Base-by-base conservation (phyloP, 1,140 invertebrate species). In the Myzus persicae region DNA sequence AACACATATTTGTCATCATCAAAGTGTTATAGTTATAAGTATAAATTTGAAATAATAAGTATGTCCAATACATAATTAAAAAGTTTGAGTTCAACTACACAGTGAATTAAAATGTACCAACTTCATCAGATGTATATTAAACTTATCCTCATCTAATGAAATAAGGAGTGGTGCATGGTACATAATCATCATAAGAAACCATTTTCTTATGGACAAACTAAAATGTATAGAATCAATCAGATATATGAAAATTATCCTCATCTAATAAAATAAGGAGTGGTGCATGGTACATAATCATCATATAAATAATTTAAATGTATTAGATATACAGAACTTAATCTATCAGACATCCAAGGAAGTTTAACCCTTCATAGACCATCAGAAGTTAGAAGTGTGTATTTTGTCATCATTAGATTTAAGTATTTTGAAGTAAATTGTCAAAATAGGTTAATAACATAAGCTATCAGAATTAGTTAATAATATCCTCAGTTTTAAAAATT, bases 111-210 rank as follows among this genome's bases (percentile, higher is more conserved):
- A 59, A 31, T 31, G 9, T 11, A 59, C 11, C 51, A 59, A 24
- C 7, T 38, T 40, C n/a, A 54, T 90, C 51, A 90, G 89, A 59
- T 59, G n/a, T n/a, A 6, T 59, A 11, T 7, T 7, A 36, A 9
- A 22, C 31, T 84, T 84, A 81, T 84, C 51, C 76, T 92, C 81
- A 84, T 82, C 18, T 54, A 82, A 40, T 87, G 14, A 54, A 38
- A 93, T 88, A 93, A 82, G 67, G 90, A 92, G 67, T 92, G 90
- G 90, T 92, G 90, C 90, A 92, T 92, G 85, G 85, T 87, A 90
- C 54, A 93, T 93, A 40, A 36, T 93, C 84, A 93, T 81, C 54
- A 90, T 22, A 42, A 42, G 26, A 59, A 24, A 9, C 31, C 44
- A 24, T 54, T 24, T 54, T 44, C 8, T 44, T 44, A 44, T 44